Evolutionary conservation across 2,888 invertebrate genomes (phyloP), one percentile per base, ranked within the genome.

Genomic region (Pollenia labialis): DNA sequence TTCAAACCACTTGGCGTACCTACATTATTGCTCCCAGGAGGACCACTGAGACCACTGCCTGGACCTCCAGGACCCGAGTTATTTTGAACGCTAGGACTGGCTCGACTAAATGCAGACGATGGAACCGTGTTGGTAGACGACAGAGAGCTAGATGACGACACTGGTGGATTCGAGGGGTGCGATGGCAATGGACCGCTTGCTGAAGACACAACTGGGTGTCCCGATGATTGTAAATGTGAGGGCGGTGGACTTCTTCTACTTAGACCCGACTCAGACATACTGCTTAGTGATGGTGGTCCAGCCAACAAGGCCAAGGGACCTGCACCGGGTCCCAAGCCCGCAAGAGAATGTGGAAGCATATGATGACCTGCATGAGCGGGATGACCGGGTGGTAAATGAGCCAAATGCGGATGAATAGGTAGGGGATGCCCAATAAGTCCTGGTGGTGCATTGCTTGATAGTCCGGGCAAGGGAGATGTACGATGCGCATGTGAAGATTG

Each of bases 31-130:
- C 81, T 68, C 12, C 80, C 80, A 60, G 85, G 85, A 16, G 87
- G 87, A 4, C 88, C 88, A 77, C 77, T 85, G 2, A 85, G 76
- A 58, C 64, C 50, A 9, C 74, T 44, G 48, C 85, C 75, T 18
- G 80, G 64, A 60, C 83, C 86, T 14, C 74, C 72, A 14, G 89
- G 80, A 72, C 85, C 87, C n/a, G 89, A 88, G 64, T 91, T 90
- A 58, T 90, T 91, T 90, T 93, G 93, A 79, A 93, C 93, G 89
- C 92, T 93, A 72, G 94, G 94, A 91, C 93, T 93, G 87, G 94
- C 92, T 84, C 94, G 92, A 88, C 94, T 94, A 87, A 94, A 93
- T 90, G 94, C 93, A 75, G 93, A 92, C 66, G 93, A 92, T 89
- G 92, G 93, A 89, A 92, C 92, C 74, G 93, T 92, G 82, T 89